phyloP scores from a whole-genome alignment of 2,113 vertebrate genomes.

The Serilophus lunatus region DNA sequence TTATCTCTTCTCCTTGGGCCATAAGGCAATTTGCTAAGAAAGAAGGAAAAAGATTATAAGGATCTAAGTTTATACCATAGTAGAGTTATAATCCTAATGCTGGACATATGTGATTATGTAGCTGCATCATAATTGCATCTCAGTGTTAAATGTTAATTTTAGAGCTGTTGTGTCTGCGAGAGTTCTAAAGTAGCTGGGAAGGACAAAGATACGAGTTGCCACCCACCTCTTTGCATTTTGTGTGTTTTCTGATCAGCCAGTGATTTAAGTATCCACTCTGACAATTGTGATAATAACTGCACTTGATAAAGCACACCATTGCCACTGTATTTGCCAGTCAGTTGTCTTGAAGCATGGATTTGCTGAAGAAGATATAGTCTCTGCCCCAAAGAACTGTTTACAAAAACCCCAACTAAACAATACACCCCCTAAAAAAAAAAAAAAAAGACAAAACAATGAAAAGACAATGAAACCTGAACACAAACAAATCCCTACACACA shows the following conservation, averaged over 20 bases:
- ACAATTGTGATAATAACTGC: not conserved
- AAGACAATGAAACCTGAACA: too few relatives aligned
- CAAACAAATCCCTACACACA: not conserved
- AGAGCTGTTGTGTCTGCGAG: not conserved
- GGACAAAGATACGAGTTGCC: not conserved
- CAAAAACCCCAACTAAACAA: not conserved
- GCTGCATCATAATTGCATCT: not conserved
- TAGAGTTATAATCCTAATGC: not conserved
- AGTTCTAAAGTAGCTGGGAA: not conserved
- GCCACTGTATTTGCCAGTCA: not conserved
- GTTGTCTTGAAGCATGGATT: not conserved
- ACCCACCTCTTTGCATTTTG: not conserved
- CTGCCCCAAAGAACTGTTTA: not conserved
- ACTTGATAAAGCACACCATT: not conserved
- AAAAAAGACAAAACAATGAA: too few relatives aligned
- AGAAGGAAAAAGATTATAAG: not conserved
- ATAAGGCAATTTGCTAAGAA: not conserved
- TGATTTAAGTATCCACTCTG: not conserved
- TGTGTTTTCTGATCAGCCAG: not conserved
- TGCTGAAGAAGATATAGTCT: not conserved
- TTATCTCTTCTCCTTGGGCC: not conserved
- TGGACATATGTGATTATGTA: not conserved
- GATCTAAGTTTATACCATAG: not conserved
- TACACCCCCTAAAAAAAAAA: too few relatives aligned
- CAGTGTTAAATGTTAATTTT: not conserved